phyloP scores from a whole-genome alignment of 2,797 vertebrate species.

The Kryptolebias ocellatus region DNA sequence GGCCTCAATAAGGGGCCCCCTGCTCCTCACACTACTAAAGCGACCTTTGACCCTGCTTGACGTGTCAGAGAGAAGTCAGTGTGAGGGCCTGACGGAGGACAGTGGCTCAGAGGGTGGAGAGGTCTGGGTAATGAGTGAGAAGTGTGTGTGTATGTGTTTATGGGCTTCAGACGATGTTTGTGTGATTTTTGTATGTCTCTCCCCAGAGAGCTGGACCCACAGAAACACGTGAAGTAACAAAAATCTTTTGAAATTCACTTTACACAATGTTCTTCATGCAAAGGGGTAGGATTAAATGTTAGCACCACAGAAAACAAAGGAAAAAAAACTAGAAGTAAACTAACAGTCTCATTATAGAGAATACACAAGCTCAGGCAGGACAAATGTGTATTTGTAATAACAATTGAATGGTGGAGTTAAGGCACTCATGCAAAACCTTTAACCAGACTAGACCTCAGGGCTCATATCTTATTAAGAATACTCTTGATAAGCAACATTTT shows the following conservation, averaged over 20 bases:
- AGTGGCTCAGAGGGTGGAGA: slow-evolving; percentile 53
- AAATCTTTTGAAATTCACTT: neutral
- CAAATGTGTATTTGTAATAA: too few species aligned
- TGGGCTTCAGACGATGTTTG: slow-evolving; percentile 13
- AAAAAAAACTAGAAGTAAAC: too few species aligned
- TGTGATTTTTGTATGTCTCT: slow-evolving; percentile 4
- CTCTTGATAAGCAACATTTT: too few species aligned
- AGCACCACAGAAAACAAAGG: neutral
- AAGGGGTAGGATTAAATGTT: neutral
- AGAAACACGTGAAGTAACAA: neutral
- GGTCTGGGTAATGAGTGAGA: slow-evolving; percentile 65
- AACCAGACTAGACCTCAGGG: too few species aligned
- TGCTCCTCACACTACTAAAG: slow-evolving; percentile 67
- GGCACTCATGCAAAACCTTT: too few species aligned
- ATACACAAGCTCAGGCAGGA: neutral
- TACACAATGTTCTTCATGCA: neutral
- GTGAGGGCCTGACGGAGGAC: slow-evolving; percentile 67
- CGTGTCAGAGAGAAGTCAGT: slow-evolving; percentile 73
- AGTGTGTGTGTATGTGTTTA: slow-evolving; percentile 58
- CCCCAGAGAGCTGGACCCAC: neutral
- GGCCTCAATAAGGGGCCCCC: slow-evolving; percentile 42
- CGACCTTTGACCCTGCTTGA: slow-evolving; percentile 72
- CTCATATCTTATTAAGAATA: too few species aligned
- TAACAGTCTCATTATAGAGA: neutral
- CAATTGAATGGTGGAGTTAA: too few species aligned